Conservation (phyloP, 2,113 vertebrate genomes). For the Neogobius melanostomus region DNA sequence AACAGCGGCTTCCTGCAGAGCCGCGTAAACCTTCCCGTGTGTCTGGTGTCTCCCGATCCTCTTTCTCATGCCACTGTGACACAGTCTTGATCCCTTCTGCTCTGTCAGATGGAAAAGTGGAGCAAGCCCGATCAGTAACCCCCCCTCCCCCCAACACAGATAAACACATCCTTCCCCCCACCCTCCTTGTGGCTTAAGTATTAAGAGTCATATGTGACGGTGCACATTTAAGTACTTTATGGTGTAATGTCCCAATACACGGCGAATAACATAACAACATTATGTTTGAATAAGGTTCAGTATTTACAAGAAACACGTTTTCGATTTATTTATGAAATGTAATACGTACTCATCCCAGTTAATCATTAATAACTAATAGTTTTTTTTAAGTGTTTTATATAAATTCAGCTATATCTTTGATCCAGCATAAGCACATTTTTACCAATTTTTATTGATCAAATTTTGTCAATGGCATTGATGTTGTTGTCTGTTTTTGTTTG, state of each 20-base stretch:
- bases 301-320: too few species aligned
- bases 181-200: constrained; percentile 37
- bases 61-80: constrained; percentile 53
- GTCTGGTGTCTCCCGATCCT: constrained; percentile 54
- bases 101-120: constrained; percentile 76
- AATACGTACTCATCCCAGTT: too few species aligned
- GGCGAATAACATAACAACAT: too few species aligned
- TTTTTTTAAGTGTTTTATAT: too few species aligned
- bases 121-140: constrained; percentile 60
- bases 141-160: background rate
- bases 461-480: too few species aligned
- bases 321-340: too few species aligned
- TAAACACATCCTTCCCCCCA: background rate
- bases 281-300: too few species aligned
- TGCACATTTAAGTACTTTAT: background rate
- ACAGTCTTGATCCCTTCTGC: constrained; percentile 72
- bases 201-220: constrained; percentile 21
- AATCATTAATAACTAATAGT: too few species aligned
- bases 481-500: background rate
- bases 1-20: constrained; percentile 24
- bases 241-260: background rate
- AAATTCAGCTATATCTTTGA: too few species aligned
- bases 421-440: too few species aligned
- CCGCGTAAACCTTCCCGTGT: constrained; percentile 55
- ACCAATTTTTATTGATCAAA: too few species aligned